A percentile compares a stretch with the other conserved stretches of the same genome.
These are phyloP conservation scores for Muntiacus muntjak DNA, from an alignment of 2,113 vertebrate species.

Conservation along the genomic window DNA sequence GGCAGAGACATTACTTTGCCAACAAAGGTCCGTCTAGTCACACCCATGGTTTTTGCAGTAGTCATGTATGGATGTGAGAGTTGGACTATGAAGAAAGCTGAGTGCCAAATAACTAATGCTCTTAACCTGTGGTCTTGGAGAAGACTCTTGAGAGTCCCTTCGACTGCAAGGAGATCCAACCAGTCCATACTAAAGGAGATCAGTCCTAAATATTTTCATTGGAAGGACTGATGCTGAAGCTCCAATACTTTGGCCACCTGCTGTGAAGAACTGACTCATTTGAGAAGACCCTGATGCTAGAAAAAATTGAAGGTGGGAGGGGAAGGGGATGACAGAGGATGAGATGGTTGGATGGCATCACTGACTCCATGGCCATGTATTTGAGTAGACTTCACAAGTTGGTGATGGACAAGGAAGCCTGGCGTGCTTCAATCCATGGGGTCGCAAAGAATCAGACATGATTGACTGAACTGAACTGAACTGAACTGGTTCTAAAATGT, in stretches of 20 bases:
- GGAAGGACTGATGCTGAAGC: not conserved
- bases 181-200: not conserved
- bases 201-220: accelerated
- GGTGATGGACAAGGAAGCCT: not conserved
- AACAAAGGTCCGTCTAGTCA: not conserved
- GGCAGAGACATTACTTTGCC: not conserved
- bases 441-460: not conserved
- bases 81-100: not conserved
- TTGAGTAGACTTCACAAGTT: not conserved
- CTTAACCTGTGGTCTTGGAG: not conserved
- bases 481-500: not conserved
- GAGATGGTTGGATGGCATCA: not conserved
- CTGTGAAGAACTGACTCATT: not conserved
- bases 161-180: not conserved
- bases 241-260: not conserved
- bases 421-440: not conserved
- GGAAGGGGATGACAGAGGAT: not conserved
- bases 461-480: not conserved
- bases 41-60: not conserved
- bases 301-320: not conserved
- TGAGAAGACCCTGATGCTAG: not conserved
- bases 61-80: not conserved
- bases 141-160: not conserved
- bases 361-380: not conserved
- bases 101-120: not conserved